Evolutionary conservation across 2,888 invertebrate genomes (phyloP), one percentile per base, ranked within the genome.

Genomic region (Cantharis rufa): DNA sequence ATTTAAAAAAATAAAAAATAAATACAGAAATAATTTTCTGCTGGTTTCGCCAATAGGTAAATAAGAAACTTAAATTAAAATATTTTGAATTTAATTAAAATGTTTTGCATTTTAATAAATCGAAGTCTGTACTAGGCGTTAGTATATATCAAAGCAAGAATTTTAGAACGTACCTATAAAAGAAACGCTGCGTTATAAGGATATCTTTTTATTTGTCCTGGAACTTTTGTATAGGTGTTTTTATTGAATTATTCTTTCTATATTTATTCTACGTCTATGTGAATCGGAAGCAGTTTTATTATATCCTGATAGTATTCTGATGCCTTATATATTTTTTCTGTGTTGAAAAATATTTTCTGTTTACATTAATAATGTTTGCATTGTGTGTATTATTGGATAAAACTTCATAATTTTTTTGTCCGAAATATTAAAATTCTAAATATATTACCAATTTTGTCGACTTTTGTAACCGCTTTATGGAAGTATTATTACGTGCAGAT

Each of bases 231-330:
- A 70, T 75, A 75, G 78, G 75, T 78, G 75, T 75, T 72, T 78
- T 74, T 79, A 79, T 79, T 77, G 79, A 79, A 79, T 79, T 79
- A 79, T 79, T 74, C 79, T 77, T 77, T 75, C 77, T 75, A 75
- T 79, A 73, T 79, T 78, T 77, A 74, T 74, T 73, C 77, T 72
- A 71, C 69, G 73, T 70, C 74, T 76, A 77, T 77, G 75, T 76
- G 77, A 79, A 74, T 75, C 75, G 77, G 74, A 69, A 75, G 72
- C 79, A 75, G 70, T 79, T 79, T 79, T 79, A 79, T 79, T 72
- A 77, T 68, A 71, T 79, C 76, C 69, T 69, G 32, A 78, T 75
- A 78, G 70, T 72, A 78, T 75, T 78, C 75, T 77, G 72, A 69
- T 32, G 72, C 75, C 75, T 72, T 75, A 78, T 73, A 75, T 78